phyloP scores from a whole-genome alignment of 2,113 vertebrate genomes.

The Ophthalmotilapia sp. region DNA sequence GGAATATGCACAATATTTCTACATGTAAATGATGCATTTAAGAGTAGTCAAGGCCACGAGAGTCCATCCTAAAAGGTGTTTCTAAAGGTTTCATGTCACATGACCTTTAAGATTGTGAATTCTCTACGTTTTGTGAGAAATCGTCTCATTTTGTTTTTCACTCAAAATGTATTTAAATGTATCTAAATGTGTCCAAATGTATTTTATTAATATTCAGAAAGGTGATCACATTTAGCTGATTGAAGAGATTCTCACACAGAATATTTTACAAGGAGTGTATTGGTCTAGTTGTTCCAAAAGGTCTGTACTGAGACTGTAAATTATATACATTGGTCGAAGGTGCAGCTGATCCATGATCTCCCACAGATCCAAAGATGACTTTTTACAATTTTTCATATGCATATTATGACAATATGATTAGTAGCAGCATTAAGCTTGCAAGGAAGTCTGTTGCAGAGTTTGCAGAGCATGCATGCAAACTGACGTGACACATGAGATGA shows the following conservation, averaged over 20 bases:
- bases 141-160: background rate
- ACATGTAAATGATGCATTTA: background rate
- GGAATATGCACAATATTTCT: background rate
- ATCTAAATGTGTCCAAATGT: background rate
- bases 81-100: background rate
- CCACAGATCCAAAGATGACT: background rate
- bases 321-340: background rate
- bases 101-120: background rate
- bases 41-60: background rate
- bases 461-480: background rate
- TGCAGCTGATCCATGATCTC: background rate
- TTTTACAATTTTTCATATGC: background rate
- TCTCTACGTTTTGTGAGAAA: background rate
- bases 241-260: background rate
- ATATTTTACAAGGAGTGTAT: background rate
- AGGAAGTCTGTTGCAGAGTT: background rate
- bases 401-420: background rate
- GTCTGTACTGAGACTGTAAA: background rate
- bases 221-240: background rate
- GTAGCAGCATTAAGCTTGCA: background rate
- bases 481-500: background rate
- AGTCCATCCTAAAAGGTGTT: background rate
- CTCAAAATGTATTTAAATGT: background rate
- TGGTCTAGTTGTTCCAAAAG: background rate
- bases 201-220: background rate